Evolutionary conservation across 2,888 invertebrate species (phyloP).

Genomic region (Cryptocheilus praepositus): DNA sequence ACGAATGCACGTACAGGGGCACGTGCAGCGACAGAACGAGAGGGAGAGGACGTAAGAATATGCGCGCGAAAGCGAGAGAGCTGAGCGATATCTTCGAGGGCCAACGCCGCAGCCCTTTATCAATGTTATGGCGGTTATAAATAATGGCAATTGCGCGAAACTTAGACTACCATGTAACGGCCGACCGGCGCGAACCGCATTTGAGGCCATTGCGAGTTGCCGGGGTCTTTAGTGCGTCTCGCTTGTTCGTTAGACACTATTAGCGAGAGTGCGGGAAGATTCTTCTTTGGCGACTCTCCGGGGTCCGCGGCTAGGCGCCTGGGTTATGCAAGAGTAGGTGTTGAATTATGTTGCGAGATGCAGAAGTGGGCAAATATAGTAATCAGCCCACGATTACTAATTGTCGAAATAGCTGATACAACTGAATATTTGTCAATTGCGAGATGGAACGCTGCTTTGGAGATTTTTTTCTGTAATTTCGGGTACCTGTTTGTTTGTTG

Average conservation of each 20-base stretch:
- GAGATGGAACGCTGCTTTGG: no score
- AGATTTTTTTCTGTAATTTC: no score
- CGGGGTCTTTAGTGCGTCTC: conserved; percentile 45
- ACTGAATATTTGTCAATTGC: no score
- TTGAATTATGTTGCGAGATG: no score
- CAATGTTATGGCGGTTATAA: conserved; percentile 72
- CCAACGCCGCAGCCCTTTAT: conserved; percentile 68
- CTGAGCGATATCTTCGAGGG: conserved; percentile 64
- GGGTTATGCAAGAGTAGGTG: no score
- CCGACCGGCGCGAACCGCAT: conserved; percentile 42
- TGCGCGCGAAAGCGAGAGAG: conserved; percentile 25
- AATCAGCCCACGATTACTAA: no score
- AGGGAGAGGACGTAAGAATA: conserved; percentile 22
- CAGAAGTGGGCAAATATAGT: no score
- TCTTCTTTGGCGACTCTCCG: conserved; percentile 2
- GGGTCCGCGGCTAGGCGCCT: background rate
- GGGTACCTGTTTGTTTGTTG: no score
- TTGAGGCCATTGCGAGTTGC: conserved; percentile 44
- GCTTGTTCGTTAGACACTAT: conserved; percentile 37
- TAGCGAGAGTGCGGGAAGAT: conserved; percentile 8
- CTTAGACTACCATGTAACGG: conserved; percentile 50
- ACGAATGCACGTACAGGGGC: background rate
- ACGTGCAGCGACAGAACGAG: background rate
- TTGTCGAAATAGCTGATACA: no score
- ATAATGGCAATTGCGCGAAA: conserved; percentile 68